Base-by-base conservation (phyloP, 2,888 invertebrate genomes). In the Tenodera sinensis region DNA sequence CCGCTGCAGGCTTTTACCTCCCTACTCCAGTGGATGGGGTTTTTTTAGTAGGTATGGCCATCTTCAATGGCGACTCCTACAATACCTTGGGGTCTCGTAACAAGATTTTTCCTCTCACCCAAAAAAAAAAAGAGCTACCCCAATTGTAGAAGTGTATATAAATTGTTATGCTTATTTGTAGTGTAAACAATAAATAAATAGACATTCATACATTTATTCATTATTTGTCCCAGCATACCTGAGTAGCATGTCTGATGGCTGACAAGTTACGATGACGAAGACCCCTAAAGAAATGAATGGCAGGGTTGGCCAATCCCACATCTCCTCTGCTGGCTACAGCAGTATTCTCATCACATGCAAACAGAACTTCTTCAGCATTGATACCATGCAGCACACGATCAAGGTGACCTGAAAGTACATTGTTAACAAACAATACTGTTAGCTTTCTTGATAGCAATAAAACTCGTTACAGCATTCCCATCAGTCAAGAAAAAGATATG, bases 361-460 rank as follows among this genome's bases (percentile, higher is more conserved):
- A 96, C 87, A 99, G 93, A 7, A 99, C 98, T 93, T 99, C 99
- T 93, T 99, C 99, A 0, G 99, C 99, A 90, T 98, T 96, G 94
- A 99, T 97, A 85, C 98, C 96, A 93, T 99, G 98, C 1, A 99
- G 94, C 15, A 99, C 99, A 87, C 99, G 95, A 93, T 99, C 99
- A 92, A 99, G 94, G 93, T 99, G 98, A 0, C 99, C 99, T 94
- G 91, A 83, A 2, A 87, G 1, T 83, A 88, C 28, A 88, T 27
- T 1, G 12, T 42, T 42, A 1, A 42, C 12, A 42, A 42, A 42
- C 42, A 34, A 0, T 34, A 4, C n/a, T n/a, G 12, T 42, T 42
- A 42, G 42, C 12, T 42, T 42, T 42, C 42, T 42, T 42, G 42
- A 42, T 42, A 42, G 12, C 42, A 9, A 42, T 42, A 12, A 42